phyloP scores from a whole-genome alignment of 2,797 vertebrate genomes.

The Myripristis murdjan region DNA sequence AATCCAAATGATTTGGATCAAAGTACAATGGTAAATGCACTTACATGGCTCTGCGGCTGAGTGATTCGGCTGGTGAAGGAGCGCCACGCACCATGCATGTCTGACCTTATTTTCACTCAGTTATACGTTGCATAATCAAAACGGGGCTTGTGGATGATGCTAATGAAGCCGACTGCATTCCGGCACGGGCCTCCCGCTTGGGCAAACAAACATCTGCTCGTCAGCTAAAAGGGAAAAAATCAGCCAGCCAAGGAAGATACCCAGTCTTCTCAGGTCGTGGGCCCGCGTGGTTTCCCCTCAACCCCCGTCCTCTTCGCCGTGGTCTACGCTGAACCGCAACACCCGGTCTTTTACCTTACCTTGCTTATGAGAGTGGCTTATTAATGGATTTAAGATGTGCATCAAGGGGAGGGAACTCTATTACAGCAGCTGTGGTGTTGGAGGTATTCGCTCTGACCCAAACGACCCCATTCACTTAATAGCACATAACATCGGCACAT shows the following conservation, averaged over 20 bases:
- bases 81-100: slow-evolving; percentile 22
- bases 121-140: slow-evolving; percentile 70
- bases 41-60: slow-evolving; percentile 27
- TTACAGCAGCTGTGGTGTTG: slow-evolving; percentile 43
- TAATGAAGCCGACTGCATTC: slow-evolving; percentile 68
- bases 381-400: slow-evolving; percentile 56
- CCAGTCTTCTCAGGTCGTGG: slow-evolving; percentile 43
- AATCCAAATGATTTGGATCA: slow-evolving; percentile 26
- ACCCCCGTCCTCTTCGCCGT: neutral
- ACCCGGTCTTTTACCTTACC: slow-evolving; percentile 57
- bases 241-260: slow-evolving; percentile 23
- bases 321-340: slow-evolving; percentile 51
- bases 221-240: slow-evolving; percentile 55
- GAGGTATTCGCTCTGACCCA: slow-evolving; percentile 44
- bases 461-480: slow-evolving; percentile 59
- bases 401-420: slow-evolving; percentile 38
- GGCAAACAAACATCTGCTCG: slow-evolving; percentile 72
- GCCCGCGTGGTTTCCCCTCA: slow-evolving; percentile 14
- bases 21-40: neutral
- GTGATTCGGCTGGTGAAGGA: slow-evolving; percentile 18
- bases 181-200: slow-evolving; percentile 41
- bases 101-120: slow-evolving; percentile 63
- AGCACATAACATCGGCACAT: slow-evolving; percentile 37
- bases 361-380: slow-evolving; percentile 58
- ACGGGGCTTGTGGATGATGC: slow-evolving; percentile 36